Percentiles rank a stretch among this genome's conserved stretches.
phyloP scores from a whole-genome alignment of 2,888 invertebrate genomes.

The Caenorhabditis plicata region DNA sequence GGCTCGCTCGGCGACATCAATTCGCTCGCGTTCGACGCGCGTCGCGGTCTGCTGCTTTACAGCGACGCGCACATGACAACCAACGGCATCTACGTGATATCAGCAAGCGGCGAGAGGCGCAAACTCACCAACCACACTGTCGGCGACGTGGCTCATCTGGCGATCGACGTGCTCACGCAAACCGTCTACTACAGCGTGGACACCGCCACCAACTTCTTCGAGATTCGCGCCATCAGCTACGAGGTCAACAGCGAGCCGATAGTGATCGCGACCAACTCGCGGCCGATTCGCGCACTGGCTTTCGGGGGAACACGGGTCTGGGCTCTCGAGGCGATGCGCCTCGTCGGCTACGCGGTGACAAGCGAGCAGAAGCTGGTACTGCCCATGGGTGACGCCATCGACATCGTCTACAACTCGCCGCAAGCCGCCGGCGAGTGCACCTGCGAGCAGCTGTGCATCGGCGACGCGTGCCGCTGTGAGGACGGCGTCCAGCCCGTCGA shows the following conservation, averaged over 20 bases:
- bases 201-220: constrained; percentile 78
- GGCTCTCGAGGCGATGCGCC: constrained; percentile 6
- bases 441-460: constrained; percentile 10
- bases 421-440: constrained; percentile 2
- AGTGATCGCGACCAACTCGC: constrained; percentile 13
- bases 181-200: constrained; percentile 70
- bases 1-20: constrained; percentile 12
- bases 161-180: constrained; percentile 76
- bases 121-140: constrained; percentile 72
- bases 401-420: constrained; percentile 9
- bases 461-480: constrained; percentile 6
- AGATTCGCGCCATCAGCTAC: constrained; percentile 80
- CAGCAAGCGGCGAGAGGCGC: constrained; percentile 74
- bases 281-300: constrained; percentile 5
- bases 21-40: constrained; percentile 9
- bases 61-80: constrained; percentile 76
- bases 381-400: constrained; percentile 31
- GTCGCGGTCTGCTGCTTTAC: constrained; percentile 75
- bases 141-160: constrained; percentile 74
- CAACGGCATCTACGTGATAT: constrained; percentile 74
- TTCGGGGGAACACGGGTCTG: neutral
- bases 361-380: constrained; percentile 12
- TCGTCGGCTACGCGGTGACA: constrained; percentile 16
- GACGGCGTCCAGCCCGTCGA: neutral
- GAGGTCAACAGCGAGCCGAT: constrained; percentile 70